Evolutionary conservation across 2,797 vertebrate species (phyloP), one percentile per base, ranked within the genome.

Genomic region (Syngnathus acus): DNA sequence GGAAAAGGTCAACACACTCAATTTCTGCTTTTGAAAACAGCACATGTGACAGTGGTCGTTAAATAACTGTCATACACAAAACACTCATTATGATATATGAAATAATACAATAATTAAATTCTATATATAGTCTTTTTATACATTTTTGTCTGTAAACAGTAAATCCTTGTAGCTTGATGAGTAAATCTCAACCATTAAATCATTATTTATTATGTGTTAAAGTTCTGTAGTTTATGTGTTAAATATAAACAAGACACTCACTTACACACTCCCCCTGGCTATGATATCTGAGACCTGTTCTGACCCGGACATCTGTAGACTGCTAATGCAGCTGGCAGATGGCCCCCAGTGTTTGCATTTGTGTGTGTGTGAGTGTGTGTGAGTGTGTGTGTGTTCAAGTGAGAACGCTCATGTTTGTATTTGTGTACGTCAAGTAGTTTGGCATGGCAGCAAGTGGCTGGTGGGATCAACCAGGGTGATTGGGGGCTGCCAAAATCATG

Each of bases 291-390:
- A 77, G 70, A 47, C 62, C 65, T 17, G 47, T 39, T 62, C 54
- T 72, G 78, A 77, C 75, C 77, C 65, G 72, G 60, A 70, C 69
- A 77, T 76, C 74, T 76, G 77, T 59, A 75, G 68, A 68, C 59
- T 17, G 67, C 77, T 87, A 80, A 85, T 81, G 72, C 69, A 72
- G 82, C 70, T 80, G 68, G 71, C 86, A 89, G 86, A 84, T 87
- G 87, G 66, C 58, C 59, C 8, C 58, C 67, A 66, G 58, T 58
- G 32, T 32, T 32, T 32, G 32, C 32, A 32, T 32, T 32, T 32
- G 32, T 32, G 55, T n/a, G n/a, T n/a, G 26, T 26, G 26, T 26
- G 26, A 26, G 26, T 67, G 51, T 53, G 65, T 68, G 51, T 50
- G 60, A 39, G 66, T 48, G 51, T 71, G 73, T 58, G 69, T 65